Evolutionary conservation across 2,113 vertebrate genomes (phyloP).

Genomic region (Sterna hirundo): DNA sequence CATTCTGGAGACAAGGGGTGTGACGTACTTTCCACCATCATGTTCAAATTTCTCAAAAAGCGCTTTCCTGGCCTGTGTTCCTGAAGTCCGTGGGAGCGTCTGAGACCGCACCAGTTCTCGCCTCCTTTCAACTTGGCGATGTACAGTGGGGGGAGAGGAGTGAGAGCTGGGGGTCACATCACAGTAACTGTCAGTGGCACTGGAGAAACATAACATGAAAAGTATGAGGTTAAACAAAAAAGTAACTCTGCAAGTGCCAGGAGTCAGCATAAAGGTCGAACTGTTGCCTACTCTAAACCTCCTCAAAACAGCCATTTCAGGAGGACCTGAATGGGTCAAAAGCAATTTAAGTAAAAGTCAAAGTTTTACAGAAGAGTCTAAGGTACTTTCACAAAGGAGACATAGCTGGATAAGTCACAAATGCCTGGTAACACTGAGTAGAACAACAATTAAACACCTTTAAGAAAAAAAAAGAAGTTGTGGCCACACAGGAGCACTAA

Average conservation of each 20-base stretch:
- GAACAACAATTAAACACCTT: not conserved
- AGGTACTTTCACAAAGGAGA: not conserved
- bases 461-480: not conserved
- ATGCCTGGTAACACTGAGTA: not conserved
- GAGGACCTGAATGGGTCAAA: not conserved
- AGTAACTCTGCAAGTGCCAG: not conserved
- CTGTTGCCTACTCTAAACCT: not conserved
- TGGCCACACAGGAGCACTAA: not conserved
- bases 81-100: conserved; percentile 78
- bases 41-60: conserved; percentile 88
- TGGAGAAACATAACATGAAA: not conserved
- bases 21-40: conserved; percentile 78
- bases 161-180: conserved; percentile 46
- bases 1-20: not conserved
- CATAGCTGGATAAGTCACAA: not conserved
- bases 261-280: not conserved
- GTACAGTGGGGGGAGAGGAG: conserved; percentile 43
- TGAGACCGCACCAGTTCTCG: conserved; percentile 84
- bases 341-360: not conserved
- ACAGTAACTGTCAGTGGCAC: conserved; percentile 32
- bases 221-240: not conserved
- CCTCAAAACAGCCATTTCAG: not conserved
- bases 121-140: conserved; percentile 77
- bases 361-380: not conserved
- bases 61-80: conserved; percentile 83